phyloP scores from a whole-genome alignment of 2,888 invertebrate species.

The Melinaea menophilus region DNA sequence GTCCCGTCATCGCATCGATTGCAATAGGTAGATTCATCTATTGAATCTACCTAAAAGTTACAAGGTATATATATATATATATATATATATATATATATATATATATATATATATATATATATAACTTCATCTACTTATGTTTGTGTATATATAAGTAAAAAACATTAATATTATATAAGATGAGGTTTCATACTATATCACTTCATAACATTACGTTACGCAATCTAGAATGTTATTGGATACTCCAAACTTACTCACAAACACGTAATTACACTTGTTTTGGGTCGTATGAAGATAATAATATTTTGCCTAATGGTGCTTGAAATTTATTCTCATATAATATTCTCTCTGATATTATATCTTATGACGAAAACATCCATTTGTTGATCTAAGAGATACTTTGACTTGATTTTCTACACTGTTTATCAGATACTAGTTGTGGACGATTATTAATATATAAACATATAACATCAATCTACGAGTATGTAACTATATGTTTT shows the following conservation, averaged over 20 bases:
- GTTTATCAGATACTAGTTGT: background rate
- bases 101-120: no score
- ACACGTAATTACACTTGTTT: constrained; percentile 37
- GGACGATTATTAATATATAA: background rate
- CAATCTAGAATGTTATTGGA: constrained; percentile 32
- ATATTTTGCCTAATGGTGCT: constrained; percentile 35
- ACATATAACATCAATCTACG: background rate
- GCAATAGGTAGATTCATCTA: no score
- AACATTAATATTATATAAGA: constrained; percentile 26
- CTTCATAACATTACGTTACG: constrained; percentile 30
- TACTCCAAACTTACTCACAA: constrained; percentile 33
- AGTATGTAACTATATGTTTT: no score
- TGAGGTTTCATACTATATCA: constrained; percentile 20
- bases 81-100: no score
- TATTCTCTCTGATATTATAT: constrained; percentile 29
- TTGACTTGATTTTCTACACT: background rate
- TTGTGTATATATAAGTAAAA: constrained; percentile 3
- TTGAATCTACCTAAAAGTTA: no score
- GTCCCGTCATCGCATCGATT: no score
- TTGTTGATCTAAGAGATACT: constrained; percentile 5
- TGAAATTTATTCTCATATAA: constrained; percentile 30
- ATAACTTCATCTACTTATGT: no score
- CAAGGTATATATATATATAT: no score
- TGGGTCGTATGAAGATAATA: constrained; percentile 35
- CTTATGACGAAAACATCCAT: constrained; percentile 20